A percentile compares a stretch with the other conserved stretches of the same genome.
These are phyloP conservation scores for Lasioglossum lativentre DNA, from an alignment of 2,888 invertebrate genomes.

Conservation along the genomic window DNA sequence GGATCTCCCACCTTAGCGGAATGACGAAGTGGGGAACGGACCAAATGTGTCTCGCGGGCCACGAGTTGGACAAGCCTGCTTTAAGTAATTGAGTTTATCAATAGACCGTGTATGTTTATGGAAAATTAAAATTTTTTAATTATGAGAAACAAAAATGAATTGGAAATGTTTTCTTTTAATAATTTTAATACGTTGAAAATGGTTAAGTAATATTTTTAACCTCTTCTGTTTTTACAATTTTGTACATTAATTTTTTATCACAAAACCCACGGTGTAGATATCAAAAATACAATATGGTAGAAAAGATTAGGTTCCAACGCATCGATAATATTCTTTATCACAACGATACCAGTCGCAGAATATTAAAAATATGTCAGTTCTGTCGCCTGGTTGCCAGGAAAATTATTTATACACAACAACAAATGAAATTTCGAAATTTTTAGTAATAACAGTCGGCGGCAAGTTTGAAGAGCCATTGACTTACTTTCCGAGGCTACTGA, in stretches of 20 bases:
- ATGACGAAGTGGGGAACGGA: too few species aligned
- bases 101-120: too few species aligned
- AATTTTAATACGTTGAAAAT: not conserved
- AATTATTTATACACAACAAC: not conserved
- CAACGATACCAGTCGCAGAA: not conserved
- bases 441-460: not conserved
- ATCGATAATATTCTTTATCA: not conserved
- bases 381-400: not conserved
- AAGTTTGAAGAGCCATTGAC: not conserved
- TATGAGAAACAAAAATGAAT: too few species aligned
- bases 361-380: not conserved
- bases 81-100: too few species aligned
- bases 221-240: not conserved
- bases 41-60: too few species aligned
- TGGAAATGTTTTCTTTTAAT: not conserved
- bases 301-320: not conserved
- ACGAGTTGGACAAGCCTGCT: too few species aligned
- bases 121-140: too few species aligned
- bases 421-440: not conserved
- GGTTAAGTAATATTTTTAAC: not conserved
- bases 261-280: not conserved
- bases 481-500: not conserved
- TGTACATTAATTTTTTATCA: not conserved
- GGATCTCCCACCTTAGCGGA: too few species aligned
- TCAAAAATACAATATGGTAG: not conserved